Evolutionary conservation across 2,888 invertebrate genomes (phyloP).

Genomic region (Drosophila vallismaia): DNA sequence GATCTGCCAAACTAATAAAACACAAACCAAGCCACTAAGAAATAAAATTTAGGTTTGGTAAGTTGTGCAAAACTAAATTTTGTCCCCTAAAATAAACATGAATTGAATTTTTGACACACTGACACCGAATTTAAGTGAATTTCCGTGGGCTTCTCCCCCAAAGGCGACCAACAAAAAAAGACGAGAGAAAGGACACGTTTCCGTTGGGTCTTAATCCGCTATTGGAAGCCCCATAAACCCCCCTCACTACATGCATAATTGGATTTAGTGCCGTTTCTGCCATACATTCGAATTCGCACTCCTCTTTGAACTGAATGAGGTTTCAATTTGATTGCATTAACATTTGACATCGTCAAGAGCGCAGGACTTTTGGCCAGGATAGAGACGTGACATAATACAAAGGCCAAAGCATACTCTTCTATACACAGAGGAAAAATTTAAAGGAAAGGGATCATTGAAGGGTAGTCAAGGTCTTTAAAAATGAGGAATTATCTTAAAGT

Average conservation of each 20-base stretch:
- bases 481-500: no score
- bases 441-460: no score
- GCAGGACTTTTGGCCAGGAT: slow-evolving; percentile 24
- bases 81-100: background rate
- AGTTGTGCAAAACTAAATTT: background rate
- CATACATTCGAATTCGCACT: slow-evolving; percentile 25
- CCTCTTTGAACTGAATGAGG: slow-evolving; percentile 40
- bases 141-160: background rate
- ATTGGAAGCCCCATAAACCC: background rate
- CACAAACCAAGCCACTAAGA: background rate
- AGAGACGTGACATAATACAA: slow-evolving; percentile 35
- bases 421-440: background rate
- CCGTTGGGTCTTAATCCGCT: slow-evolving; percentile 23
- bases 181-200: slow-evolving; percentile 23
- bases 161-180: background rate
- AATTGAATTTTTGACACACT: slow-evolving; percentile 11
- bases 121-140: slow-evolving; percentile 8
- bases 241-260: slow-evolving; percentile 34
- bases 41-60: background rate
- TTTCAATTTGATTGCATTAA: slow-evolving; percentile 64
- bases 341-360: slow-evolving; percentile 56
- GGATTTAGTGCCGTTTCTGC: slow-evolving; percentile 35
- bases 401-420: slow-evolving; percentile 16
- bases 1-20: background rate
- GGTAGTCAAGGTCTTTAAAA: no score